Evolutionary conservation across 2,797 vertebrate species (phyloP), one percentile per base, ranked within the genome.

Genomic region (Tarsius wallacei): DNA sequence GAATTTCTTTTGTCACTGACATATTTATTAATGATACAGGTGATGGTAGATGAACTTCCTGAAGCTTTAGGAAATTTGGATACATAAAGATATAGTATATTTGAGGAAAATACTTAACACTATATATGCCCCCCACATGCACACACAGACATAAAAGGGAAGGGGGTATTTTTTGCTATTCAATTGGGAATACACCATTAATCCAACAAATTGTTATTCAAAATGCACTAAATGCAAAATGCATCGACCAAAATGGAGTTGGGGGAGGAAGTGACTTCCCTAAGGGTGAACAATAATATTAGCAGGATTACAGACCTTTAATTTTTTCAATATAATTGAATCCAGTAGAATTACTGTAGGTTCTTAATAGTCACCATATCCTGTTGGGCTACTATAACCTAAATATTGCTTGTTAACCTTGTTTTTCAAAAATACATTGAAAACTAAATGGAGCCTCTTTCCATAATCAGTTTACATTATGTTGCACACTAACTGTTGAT

Each of bases 321-420:
- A 96, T 95, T 96, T 98, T 96, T 97, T 91, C 90, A 12, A 92
- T 91, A 78, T 97, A 97, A 98, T 98, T 97, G 97, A 74, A 93
- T 81, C 51, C 93, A 94, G 19, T 22, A 95, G 80, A 61, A 93
- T 87, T 88, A 36, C 89, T 80, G 87, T 49, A 97, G 77, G 28
- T 96, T 97, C 94, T 96, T 94, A 96, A 96, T 96, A 81, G 33
- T 28, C 70, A 53, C 64, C 36, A 61, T 74, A 53, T 64, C 94
- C 93, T 98, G 85, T 92, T 73, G 91, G 87, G 93, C 49, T 96
- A 87, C 96, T 91, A 77, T 57, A 91, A 91, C 77, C 91, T 55
- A 95, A 97, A 98, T 57, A 90, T 85, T 88, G 94, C 90, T 94
- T 96, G 94, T 59, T 96, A 86, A 85, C 89, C 95, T 12, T 97